Percentiles rank a stretch among this genome's conserved stretches.
Conservation (phyloP, 2,113 vertebrate species). For the Jaculus jaculus region DNA sequence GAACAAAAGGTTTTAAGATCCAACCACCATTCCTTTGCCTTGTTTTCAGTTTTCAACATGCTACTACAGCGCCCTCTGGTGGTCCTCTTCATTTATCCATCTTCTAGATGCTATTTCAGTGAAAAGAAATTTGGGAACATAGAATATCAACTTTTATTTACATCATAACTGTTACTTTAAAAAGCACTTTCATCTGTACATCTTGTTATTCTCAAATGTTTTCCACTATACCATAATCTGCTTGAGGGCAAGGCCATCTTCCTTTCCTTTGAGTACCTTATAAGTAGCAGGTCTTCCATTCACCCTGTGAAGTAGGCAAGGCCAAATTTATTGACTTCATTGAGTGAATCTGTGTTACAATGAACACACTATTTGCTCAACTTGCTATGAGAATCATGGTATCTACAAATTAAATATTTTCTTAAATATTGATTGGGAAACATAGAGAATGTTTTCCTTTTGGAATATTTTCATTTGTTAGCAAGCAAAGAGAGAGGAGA, state of each 20-base stretch:
- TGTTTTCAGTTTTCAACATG: conserved; percentile 6
- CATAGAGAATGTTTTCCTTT: neutral
- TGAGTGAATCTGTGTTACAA: neutral
- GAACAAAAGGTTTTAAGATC: neutral
- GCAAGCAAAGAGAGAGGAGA: no score
- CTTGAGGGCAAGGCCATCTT: neutral
- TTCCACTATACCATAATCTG: neutral
- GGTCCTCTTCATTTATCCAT: conserved; percentile 1
- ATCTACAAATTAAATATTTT: neutral
- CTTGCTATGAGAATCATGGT: neutral
- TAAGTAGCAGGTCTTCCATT: neutral
- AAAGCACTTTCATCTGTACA: neutral
- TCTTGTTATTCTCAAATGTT: neutral
- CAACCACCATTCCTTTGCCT: neutral
- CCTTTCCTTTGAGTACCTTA: neutral
- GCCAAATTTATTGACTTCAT: neutral
- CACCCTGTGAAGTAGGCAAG: neutral
- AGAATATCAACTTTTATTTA: neutral
- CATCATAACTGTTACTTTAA: neutral
- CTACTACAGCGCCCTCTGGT: conserved; percentile 63
- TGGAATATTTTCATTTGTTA: no score
- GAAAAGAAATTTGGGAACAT: neutral
- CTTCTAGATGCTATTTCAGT: neutral
- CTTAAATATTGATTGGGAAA: neutral
- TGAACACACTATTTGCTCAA: neutral